These are phyloP conservation scores for Ginglymostoma cirratum DNA, from an alignment of 2,113 vertebrate genomes.

Conservation along the genomic window DNA sequence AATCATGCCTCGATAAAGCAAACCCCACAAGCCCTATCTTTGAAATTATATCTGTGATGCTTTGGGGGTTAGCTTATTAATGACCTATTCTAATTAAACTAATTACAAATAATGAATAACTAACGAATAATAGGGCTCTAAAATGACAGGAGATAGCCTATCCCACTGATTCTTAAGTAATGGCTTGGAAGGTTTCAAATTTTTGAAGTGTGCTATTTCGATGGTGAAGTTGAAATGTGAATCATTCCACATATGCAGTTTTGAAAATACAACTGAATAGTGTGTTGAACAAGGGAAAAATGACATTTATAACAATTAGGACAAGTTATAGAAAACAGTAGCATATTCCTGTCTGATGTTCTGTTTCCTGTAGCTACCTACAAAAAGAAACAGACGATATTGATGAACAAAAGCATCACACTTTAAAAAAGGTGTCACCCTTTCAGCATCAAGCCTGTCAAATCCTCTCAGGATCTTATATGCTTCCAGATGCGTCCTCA, in stretches of 20 bases:
- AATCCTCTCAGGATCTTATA: no score
- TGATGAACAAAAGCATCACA: neutral
- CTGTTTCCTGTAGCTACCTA: neutral
- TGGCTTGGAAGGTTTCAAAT: neutral
- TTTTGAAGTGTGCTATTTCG: neutral
- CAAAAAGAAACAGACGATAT: neutral
- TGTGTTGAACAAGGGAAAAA: neutral
- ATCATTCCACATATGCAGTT: neutral
- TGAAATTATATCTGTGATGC: conserved; percentile 28
- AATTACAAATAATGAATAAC: neutral
- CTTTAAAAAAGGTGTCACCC: neutral
- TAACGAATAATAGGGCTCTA: neutral
- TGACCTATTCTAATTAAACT: neutral
- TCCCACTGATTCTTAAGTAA: neutral
- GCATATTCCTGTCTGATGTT: neutral
- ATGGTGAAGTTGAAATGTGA: neutral
- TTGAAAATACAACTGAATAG: neutral
- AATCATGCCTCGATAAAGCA: conserved; percentile 6
- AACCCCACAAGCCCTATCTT: neutral
- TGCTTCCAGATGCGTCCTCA: no score
- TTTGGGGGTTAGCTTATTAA: neutral
- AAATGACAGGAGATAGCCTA: neutral
- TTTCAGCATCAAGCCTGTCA: no score
- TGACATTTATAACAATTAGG: neutral
- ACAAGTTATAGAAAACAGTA: neutral